These are phyloP conservation scores for Geopemphigus sp. DNA, from an alignment of 1,140 invertebrate species.

Conservation along the genomic window DNA sequence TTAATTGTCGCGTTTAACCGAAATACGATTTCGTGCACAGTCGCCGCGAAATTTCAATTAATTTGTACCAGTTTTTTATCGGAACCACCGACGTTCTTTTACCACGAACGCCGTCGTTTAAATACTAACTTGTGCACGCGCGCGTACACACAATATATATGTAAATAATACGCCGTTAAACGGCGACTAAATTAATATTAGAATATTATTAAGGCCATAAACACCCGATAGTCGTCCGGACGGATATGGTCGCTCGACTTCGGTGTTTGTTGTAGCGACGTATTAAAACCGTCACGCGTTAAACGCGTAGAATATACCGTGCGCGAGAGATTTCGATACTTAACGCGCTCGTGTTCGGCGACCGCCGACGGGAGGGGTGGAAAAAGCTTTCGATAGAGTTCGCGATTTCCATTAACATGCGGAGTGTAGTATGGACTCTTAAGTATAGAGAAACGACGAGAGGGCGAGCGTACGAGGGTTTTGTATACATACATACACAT, in stretches of 20 bases:
- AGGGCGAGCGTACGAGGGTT: conserved; percentile 1
- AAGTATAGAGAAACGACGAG: background rate
- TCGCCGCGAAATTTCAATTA: too few species aligned
- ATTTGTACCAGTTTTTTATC: too few species aligned
- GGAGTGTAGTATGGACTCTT: background rate
- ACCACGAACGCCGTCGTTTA: too few species aligned
- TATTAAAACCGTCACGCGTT: conserved; percentile 26
- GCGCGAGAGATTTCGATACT: conserved; percentile 12
- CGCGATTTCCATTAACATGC: conserved; percentile 42
- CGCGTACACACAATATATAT: too few species aligned
- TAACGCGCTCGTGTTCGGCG: background rate
- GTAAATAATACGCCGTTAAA: background rate
- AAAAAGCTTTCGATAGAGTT: conserved; percentile 43
- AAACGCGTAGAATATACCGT: background rate
- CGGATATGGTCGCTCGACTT: too few species aligned
- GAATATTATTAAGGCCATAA: background rate
- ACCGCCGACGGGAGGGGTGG: background rate
- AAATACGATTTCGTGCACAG: too few species aligned
- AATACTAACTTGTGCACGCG: too few species aligned
- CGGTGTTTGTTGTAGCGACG: background rate
- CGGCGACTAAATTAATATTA: background rate
- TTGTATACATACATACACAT: conserved; percentile 5
- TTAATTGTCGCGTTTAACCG: too few species aligned
- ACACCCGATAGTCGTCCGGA: too few species aligned
- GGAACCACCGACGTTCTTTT: too few species aligned